phyloP scores from a whole-genome alignment of 2,797 vertebrate species.

The Coregonus ussuriensis region DNA sequence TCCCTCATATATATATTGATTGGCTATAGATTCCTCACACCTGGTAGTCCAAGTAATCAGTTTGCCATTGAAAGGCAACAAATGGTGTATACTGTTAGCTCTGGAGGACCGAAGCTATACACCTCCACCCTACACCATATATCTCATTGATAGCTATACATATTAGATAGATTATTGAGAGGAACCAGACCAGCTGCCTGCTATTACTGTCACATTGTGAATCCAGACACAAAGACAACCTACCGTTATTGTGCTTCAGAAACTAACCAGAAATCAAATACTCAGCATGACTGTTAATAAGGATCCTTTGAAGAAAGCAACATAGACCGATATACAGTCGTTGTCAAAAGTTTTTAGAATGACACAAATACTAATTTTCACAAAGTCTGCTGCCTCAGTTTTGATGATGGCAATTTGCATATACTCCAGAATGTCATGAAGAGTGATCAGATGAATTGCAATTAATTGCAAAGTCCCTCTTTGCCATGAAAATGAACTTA shows the following conservation, averaged over 20 bases:
- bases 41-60: no score
- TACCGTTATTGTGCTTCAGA: conserved; percentile 16
- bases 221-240: conserved; percentile 27
- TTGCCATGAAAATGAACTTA: no score
- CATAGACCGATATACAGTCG: neutral
- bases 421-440: no score
- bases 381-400: no score
- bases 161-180: conserved; percentile 14
- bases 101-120: neutral
- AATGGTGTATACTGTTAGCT: neutral
- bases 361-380: no score
- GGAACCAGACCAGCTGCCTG: conserved; percentile 13
- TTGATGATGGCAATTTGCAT: no score
- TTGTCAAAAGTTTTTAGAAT: no score
- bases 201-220: conserved; percentile 42
- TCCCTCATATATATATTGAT: no score
- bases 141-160: conserved; percentile 8
- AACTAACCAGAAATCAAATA: conserved; percentile 26
- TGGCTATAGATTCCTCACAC: no score
- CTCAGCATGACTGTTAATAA: conserved; percentile 30
- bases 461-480: no score
- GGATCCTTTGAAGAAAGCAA: conserved; percentile 36
- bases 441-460: no score
- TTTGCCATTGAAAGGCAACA: neutral
- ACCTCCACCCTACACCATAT: neutral